Conservation (phyloP, 2,113 vertebrate genomes). For the Strix uralensis region DNA sequence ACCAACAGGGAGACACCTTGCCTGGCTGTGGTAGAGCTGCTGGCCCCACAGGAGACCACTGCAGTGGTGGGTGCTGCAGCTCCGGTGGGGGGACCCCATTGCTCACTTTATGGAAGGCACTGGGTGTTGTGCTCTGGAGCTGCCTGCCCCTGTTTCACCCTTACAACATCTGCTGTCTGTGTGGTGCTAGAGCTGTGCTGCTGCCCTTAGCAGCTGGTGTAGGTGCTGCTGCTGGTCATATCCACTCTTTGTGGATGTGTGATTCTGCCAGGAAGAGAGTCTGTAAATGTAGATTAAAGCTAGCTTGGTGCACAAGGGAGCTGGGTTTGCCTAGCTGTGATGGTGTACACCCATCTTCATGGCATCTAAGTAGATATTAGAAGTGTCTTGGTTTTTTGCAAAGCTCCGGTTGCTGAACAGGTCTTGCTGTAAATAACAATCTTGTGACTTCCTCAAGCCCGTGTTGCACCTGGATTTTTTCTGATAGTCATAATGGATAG, state of each 20-base stretch:
- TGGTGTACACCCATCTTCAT: neutral
- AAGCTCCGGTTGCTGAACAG: neutral
- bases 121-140: neutral
- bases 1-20: too few species aligned
- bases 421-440: neutral
- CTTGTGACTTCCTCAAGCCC: neutral
- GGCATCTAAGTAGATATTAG: neutral
- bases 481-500: neutral
- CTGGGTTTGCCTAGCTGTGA: neutral
- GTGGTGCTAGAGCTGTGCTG: fast-evolving
- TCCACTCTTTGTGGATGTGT: neutral
- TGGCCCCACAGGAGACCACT: neutral
- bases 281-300: neutral
- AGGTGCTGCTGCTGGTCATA: neutral
- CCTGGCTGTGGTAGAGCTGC: neutral
- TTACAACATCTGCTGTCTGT: neutral
- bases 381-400: neutral
- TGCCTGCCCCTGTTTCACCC: neutral
- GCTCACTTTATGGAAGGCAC: neutral
- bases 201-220: neutral
- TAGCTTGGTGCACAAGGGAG: too few species aligned
- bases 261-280: neutral
- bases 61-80: neutral
- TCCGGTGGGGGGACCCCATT: fast-evolving
- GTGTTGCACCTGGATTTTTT: neutral